Evolutionary conservation across 2,888 invertebrate genomes (phyloP).

Genomic region (Nipponacmea schrenckii): DNA sequence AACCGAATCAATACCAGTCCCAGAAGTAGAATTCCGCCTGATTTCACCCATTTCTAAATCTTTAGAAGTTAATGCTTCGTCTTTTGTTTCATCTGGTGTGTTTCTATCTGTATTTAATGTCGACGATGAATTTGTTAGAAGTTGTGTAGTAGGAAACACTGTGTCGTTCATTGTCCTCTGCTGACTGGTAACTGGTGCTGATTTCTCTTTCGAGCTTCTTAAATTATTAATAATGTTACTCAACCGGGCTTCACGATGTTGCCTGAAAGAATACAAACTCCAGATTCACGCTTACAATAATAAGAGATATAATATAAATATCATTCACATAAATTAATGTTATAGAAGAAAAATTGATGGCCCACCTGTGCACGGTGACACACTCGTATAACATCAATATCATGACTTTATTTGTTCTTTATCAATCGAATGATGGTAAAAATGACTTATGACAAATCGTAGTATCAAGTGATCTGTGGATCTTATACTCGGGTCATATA

Average conservation of each 20-base stretch:
- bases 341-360: not conserved
- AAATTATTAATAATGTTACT: conserved; percentile 44
- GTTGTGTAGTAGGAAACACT: not conserved
- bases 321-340: too few species aligned
- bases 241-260: conserved; percentile 35
- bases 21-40: not conserved
- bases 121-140: not conserved
- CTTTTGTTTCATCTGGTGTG: not conserved
- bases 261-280: conserved; percentile 20
- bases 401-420: conserved; percentile 1
- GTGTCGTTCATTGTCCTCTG: not conserved
- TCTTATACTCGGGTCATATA: too few species aligned
- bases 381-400: conserved; percentile 5
- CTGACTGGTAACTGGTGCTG: not conserved
- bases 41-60: not conserved
- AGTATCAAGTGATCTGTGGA: too few species aligned
- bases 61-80: not conserved
- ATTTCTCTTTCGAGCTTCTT: conserved; percentile 38
- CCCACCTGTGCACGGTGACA: conserved; percentile 8
- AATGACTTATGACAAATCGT: too few species aligned
- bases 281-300: too few species aligned
- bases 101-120: not conserved
- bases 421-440: too few species aligned
- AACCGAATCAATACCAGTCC: not conserved
- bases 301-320: too few species aligned